Evolutionary conservation across 1,140 invertebrate species (phyloP), one percentile per base, ranked within the genome.

Genomic region (Neelides sp.): DNA sequence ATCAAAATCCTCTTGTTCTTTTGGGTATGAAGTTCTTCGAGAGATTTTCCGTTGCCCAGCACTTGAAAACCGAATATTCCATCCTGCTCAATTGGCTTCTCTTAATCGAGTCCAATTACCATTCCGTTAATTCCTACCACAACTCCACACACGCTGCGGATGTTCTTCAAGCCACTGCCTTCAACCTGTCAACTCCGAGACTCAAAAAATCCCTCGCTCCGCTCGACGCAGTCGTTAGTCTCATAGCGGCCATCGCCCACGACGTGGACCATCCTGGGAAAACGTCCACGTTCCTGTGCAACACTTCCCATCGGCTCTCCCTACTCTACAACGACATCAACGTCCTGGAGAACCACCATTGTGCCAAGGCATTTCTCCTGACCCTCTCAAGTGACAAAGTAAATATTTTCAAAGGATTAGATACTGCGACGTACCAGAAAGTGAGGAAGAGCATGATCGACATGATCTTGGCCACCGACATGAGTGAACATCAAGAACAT

Each of bases 131-230:
- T 69, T 79, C 84, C 28, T 96, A 96, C 71, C 93, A 97, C 65
- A 96, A 96, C 69, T 91, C 90, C 0, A 90, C 90, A 1, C 93
- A 97, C 66, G 92, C 92, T 1, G 90, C 91, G 30, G 90, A 95
- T 67, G 77, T 87, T 15, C 73, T 88, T 63, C 83, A 83, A 72
- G 83, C 84, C 1, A 83, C 82, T 1, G 85, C 85, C 0, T 82
- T 75, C 59, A 95, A 91, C 67, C 75, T 96, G 55, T 78, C 82
- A 58, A 80, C 79, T 55, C 79, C 84, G 27, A 76, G 77, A 57
- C 71, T 85, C 49, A 83, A 85, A 67, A 66, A 71, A 12, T 69
- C 85, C 2, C 73, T 90, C 62, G 84, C 89, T 65, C 83, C 82
- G 2, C 65, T 89, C 53, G 86, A 90, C 61, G 79, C 85, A 54